phyloP scores from a whole-genome alignment of 2,113 vertebrate genomes.

The Malurus melanocephalus region DNA sequence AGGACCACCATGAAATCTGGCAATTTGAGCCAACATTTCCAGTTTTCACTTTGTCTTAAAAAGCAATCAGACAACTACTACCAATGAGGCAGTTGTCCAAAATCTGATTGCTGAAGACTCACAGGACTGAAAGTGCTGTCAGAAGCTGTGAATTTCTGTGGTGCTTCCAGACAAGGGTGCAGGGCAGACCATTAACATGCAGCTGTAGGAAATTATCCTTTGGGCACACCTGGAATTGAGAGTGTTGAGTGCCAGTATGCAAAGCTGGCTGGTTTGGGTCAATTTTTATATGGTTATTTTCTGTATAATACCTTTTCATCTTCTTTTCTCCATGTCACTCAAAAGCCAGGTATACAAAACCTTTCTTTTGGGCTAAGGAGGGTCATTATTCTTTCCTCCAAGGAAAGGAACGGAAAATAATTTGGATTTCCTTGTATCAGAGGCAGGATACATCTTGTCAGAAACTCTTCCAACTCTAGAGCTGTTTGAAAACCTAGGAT shows the following conservation, averaged over 20 bases:
- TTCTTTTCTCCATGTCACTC: neutral
- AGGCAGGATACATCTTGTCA: neutral
- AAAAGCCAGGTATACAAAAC: neutral
- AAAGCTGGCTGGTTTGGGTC: neutral
- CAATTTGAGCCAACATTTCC: neutral
- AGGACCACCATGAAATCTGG: neutral
- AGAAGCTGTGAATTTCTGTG: neutral
- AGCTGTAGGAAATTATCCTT: neutral
- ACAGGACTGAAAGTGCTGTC: neutral
- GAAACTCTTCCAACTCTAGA: neutral
- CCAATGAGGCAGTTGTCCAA: neutral
- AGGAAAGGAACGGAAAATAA: neutral
- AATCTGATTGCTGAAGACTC: neutral
- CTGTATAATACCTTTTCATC: neutral
- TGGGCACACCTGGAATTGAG: neutral
- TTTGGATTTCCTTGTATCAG: neutral
- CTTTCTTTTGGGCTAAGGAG: neutral
- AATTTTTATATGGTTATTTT: neutral
- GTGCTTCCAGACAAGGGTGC: neutral
- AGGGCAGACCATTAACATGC: neutral
- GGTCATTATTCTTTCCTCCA: neutral
- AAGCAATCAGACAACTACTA: neutral
- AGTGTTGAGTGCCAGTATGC: neutral
- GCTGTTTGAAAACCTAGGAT: neutral
- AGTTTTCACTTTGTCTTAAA: neutral